Base-by-base conservation (phyloP, 2,888 invertebrate species). In the Ennomos fuscantarius region DNA sequence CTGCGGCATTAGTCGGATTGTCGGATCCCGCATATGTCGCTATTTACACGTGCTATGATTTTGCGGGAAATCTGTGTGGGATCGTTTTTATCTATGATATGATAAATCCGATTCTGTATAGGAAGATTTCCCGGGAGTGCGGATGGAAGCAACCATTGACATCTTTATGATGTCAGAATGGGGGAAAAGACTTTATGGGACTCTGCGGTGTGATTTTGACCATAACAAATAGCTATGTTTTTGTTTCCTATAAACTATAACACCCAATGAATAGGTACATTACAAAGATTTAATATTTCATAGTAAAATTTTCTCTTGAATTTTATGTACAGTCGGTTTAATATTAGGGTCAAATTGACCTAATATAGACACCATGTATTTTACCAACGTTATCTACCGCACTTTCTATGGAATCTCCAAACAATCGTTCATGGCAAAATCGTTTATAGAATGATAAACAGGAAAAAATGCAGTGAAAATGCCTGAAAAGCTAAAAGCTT, bases 1-100 rank as follows among this genome's bases (percentile, higher is more conserved):
- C 78, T 82, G 78, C 72, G 74, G 81, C 79, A 83, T 87, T 86
- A 84, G 82, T 68, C 62, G 76, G 76, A 78, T 84, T 82, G 86
- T 84, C 77, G 69, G 73, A 72, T 69, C 56, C 59, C 79, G 66
- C 86, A 87, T 82, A 84, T 88, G 88, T 59, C 36, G 50, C 43
- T 73, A 74, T 80, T 79, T 79, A 78, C 74, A 75, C 68, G 62
- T 75, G 72, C 74, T 76, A 74, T 78, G 67, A 75, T 67, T 62
- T 57, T 24, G 41, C 34, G 47, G 11, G 8, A 36, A 41, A 31
- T 39, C 15, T n/a, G 32, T 56, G 49, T 51, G 59, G 42, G 41
- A 53, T 36, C 52, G 47, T 12, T 13, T 47, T 52, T 50, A 59
- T 51, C 41, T 49, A 55, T 60, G 49, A 41, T 35, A 42, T 53